phyloP scores from a whole-genome alignment of 2,888 invertebrate genomes.

The Sialis fuliginosa region DNA sequence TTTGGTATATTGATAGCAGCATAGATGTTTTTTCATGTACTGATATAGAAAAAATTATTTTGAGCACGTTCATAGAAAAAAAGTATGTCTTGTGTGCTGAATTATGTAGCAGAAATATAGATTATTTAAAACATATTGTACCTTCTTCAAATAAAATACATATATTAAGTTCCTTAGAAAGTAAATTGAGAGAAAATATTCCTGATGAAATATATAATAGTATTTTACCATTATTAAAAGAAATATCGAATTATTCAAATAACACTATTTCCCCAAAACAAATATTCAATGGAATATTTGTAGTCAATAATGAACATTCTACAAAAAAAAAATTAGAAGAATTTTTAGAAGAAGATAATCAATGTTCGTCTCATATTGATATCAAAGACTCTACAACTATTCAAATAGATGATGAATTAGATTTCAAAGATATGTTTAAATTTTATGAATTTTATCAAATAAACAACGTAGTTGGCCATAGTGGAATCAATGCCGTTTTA shows the following conservation, averaged over 20 bases:
- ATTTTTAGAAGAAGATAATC: constrained; percentile 22
- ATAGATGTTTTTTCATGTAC: constrained; percentile 37
- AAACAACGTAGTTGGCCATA: constrained; percentile 18
- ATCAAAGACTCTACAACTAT: constrained; percentile 12
- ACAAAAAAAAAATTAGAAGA: constrained; percentile 10
- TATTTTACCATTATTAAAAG: constrained; percentile 24
- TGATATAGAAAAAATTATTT: constrained; percentile 40
- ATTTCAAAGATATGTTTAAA: constrained; percentile 12
- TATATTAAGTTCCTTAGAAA: constrained; percentile 30
- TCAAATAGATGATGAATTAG: constrained; percentile 8
- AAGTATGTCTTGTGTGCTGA: constrained; percentile 41
- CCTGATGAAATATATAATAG: constrained; percentile 16
- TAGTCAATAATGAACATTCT: constrained; percentile 26
- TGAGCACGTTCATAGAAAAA: constrained; percentile 39
- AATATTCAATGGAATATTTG: constrained; percentile 36
- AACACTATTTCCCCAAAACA: constrained; percentile 27
- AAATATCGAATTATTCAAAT: constrained; percentile 22
- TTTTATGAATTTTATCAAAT: constrained; percentile 23
- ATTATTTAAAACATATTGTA: constrained; percentile 30
- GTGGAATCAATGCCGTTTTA: constrained; percentile 16
- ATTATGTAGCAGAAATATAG: constrained; percentile 33
- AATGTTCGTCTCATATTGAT: constrained; percentile 31
- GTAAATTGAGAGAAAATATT: constrained; percentile 25
- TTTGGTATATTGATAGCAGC: constrained; percentile 40
- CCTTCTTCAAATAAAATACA: constrained; percentile 32